phyloP scores from a whole-genome alignment of 2,797 vertebrate species.

The Pogonophryne albipinna region DNA sequence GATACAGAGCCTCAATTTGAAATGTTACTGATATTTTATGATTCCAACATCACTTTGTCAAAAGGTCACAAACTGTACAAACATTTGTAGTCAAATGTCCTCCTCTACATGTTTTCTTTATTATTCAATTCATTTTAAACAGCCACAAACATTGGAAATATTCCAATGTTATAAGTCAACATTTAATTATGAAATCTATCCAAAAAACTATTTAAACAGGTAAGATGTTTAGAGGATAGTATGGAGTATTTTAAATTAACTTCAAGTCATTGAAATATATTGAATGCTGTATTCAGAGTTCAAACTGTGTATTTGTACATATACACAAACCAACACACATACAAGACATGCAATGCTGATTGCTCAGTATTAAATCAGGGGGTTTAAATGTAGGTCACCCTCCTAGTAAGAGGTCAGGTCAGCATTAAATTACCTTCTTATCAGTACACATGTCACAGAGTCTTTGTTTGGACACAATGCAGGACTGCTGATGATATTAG shows the following conservation, averaged over 20 bases:
- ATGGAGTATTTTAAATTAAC: too few species aligned
- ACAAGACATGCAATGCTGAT: background rate
- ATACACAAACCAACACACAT: background rate
- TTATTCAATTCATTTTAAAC: background rate
- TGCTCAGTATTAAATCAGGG: background rate
- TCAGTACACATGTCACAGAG: background rate
- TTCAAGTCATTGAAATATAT: background rate
- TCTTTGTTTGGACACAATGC: background rate
- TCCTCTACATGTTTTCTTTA: background rate
- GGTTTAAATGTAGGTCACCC: constrained; percentile 1
- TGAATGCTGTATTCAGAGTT: background rate
- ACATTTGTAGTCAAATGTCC: background rate
- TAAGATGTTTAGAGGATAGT: background rate
- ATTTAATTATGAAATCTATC: background rate
- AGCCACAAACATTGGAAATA: background rate
- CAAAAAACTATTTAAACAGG: background rate
- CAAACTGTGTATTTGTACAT: background rate
- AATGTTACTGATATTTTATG: background rate
- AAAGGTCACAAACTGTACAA: background rate
- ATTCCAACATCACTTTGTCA: background rate
- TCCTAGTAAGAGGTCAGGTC: background rate
- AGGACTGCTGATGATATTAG: background rate
- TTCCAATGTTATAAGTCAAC: background rate
- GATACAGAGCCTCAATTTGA: background rate
- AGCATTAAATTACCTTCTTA: background rate